Base-by-base conservation (phyloP, 2,113 vertebrate species). In the Scomber scombrus region DNA sequence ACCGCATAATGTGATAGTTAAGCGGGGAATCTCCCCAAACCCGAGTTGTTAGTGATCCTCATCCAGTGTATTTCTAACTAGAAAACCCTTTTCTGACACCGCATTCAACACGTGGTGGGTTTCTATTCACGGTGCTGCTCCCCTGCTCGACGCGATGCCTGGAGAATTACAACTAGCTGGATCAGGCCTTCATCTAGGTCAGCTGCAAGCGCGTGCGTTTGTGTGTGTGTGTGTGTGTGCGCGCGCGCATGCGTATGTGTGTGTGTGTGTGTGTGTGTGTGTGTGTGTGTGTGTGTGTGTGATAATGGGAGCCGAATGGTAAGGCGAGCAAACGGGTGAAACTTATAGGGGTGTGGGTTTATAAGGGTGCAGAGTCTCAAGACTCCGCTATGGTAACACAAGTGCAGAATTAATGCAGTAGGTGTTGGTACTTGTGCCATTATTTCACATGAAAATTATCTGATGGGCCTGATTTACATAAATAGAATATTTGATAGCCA, bases 1-100 rank as follows among this genome's bases (percentile, higher is more conserved):
- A 86, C 85, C 86, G 86, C 92, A 94, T 95, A 96, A 95, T 92
- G 94, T 92, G 95, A 94, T 93, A 88, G 89, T 82, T 91, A 62
- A 93, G 93, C 90, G 82, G 77, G 77, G 71, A 75, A 85, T 85
- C 83, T 64, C 34, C 73, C 80, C 65, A 62, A 62, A 84, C 64
- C 72, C 18, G 67, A 65, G 78, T 65, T 71, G 86, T 75, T 79
- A 77, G 76, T 75, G 84, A 80, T 78, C 65, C 87, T 74, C 83
- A 82, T 79, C 40, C 81, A 47, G 72, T 70, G 84, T 84, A 56
- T 85, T 78, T 82, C 69, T 75, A 58, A 78, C 66, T 19, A 78
- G 79, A 85, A 68, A 81, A 69, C 12, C 78, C 19, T 77, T 43
- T 80, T 51, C 75, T 88, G 80, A 91, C 90, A 84, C 66, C 61